These are phyloP conservation scores for Copsychus sechellarum DNA, from an alignment of 2,113 vertebrate species.

Conservation along the genomic window DNA sequence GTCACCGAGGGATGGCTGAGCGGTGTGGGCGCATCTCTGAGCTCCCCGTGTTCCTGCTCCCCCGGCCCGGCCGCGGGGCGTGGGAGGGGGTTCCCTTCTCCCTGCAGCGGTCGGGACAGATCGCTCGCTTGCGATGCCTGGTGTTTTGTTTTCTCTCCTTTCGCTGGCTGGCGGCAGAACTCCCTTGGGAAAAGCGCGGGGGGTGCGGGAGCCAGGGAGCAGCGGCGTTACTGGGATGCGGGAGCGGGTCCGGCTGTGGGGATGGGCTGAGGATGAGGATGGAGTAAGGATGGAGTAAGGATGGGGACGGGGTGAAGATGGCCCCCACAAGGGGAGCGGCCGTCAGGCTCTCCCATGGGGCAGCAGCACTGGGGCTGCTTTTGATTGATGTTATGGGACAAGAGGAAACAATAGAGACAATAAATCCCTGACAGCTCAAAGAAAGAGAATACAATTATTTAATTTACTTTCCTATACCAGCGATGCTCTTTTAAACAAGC, in stretches of 20 bases:
- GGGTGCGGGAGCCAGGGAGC: neutral
- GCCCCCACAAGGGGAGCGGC: neutral
- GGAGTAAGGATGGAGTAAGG: neutral
- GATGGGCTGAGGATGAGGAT: neutral
- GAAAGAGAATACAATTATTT: fast-evolving
- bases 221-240: neutral
- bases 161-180: neutral
- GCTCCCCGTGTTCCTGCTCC: no score
- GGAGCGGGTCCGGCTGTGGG: neutral
- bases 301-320: neutral
- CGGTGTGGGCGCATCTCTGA: fast-evolving
- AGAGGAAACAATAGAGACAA: neutral
- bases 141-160: neutral
- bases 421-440: neutral
- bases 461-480: neutral
- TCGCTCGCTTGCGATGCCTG: neutral
- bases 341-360: neutral
- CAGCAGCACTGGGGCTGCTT: neutral
- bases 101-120: neutral
- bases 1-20: fast-evolving
- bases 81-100: neutral
- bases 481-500: neutral
- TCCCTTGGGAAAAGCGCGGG: neutral
- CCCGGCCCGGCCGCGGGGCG: neutral
- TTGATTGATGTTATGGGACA: neutral